A percentile compares a stretch with the other conserved stretches of the same genome.
These are phyloP conservation scores for Chrosomus eos DNA, from an alignment of 2,797 vertebrate genomes.

Conservation along the genomic window DNA sequence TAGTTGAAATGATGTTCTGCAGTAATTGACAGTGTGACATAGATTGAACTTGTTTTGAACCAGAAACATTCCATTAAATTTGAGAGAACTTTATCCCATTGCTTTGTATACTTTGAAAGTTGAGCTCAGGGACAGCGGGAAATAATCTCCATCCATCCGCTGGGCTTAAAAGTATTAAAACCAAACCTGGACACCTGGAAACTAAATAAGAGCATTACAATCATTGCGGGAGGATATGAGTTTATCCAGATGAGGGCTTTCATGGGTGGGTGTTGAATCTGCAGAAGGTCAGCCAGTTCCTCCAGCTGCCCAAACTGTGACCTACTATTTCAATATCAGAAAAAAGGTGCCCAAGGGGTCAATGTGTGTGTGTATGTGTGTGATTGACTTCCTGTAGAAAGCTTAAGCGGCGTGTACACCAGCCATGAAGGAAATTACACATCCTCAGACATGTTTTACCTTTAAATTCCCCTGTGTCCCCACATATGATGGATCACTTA, in stretches of 20 bases:
- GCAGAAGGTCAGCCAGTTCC: conserved; percentile 42
- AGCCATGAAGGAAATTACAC: conserved; percentile 48
- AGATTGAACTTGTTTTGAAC: background rate
- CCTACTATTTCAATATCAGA: conserved; percentile 19
- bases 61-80: background rate
- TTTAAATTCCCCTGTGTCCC: background rate
- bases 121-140: conserved; percentile 7
- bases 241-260: conserved; percentile 41
- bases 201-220: conserved; percentile 54
- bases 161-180: conserved; percentile 34
- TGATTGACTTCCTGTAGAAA: conserved; percentile 19
- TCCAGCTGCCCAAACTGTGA: conserved; percentile 22
- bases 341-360: conserved; percentile 5
- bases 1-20: background rate
- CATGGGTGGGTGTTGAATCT: background rate
- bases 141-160: conserved; percentile 33
- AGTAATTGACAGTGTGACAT: background rate
- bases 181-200: conserved; percentile 54
- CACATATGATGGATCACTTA: background rate
- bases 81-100: background rate
- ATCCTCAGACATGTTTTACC: conserved; percentile 29
- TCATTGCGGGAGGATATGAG: conserved; percentile 36
- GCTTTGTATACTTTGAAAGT: conserved; percentile 32
- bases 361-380: conserved; percentile 16
- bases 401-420: conserved; percentile 5